Conservation (phyloP, 2,113 vertebrate species). For the Eulemur rufifrons region DNA sequence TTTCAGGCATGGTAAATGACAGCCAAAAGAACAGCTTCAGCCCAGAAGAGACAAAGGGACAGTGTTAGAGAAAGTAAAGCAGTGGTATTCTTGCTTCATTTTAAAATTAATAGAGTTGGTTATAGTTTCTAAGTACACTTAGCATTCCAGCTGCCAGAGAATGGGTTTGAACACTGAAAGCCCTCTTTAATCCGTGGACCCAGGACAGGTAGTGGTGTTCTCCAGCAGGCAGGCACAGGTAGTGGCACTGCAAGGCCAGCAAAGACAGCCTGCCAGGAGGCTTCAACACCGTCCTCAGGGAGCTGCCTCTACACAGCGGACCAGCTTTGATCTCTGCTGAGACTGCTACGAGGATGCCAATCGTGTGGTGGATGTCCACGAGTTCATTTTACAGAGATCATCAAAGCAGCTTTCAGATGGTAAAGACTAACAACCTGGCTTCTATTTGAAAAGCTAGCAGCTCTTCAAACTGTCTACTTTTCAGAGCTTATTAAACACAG, state of each 20-base stretch:
- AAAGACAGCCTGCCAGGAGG: constrained; percentile 49
- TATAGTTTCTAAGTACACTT: constrained; percentile 63
- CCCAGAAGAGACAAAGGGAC: constrained; percentile 54
- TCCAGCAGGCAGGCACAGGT: constrained; percentile 57
- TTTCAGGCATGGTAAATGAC: neutral
- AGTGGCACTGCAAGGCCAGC: neutral
- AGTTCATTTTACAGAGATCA: constrained; percentile 66
- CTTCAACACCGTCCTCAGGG: constrained; percentile 54
- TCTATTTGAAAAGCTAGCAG: constrained; percentile 64
- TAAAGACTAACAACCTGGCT: constrained; percentile 64
- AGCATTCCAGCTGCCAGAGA: constrained; percentile 58
- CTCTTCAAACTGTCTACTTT: constrained; percentile 57
- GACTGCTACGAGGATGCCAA: constrained; percentile 37
- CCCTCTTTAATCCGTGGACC: constrained; percentile 30
- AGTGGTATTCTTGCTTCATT: constrained; percentile 50
- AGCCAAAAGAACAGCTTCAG: neutral
- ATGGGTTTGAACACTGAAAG: constrained; percentile 64
- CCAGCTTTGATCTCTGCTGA: constrained; percentile 72
- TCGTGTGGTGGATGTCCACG: constrained; percentile 47
- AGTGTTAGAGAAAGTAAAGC: constrained; percentile 68
- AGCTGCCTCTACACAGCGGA: neutral
- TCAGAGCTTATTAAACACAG: constrained; percentile 35
- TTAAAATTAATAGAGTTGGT: constrained; percentile 62
- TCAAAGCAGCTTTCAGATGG: constrained; percentile 78
- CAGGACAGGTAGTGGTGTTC: constrained; percentile 37